Conservation (phyloP, 2,113 vertebrate genomes). For the Apistogramma diplotaenia region DNA sequence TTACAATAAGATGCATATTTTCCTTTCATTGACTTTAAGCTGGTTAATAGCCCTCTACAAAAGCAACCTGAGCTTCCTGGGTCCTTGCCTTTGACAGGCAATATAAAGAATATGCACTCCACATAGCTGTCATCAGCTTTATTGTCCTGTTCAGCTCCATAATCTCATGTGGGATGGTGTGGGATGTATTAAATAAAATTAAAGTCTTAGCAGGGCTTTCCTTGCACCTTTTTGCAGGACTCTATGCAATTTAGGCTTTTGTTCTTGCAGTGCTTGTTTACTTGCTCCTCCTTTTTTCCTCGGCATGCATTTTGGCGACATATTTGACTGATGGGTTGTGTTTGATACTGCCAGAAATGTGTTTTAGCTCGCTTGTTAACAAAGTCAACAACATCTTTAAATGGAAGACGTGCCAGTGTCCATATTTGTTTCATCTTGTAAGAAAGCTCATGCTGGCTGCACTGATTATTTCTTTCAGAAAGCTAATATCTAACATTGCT, state of each 20-base stretch:
- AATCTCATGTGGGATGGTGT: not conserved
- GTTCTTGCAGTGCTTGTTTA: not conserved
- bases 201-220: not conserved
- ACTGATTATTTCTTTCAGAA: not conserved
- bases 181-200: not conserved
- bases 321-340: not conserved
- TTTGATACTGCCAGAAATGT: not conserved
- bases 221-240: not conserved
- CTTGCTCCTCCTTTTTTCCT: not conserved
- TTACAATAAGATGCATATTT: no score
- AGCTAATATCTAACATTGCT: not conserved
- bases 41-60: no score
- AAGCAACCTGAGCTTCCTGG: no score
- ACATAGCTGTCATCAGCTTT: not conserved
- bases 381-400: not conserved
- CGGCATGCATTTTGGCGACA: not conserved
- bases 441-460: not conserved
- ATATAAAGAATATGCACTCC: no score
- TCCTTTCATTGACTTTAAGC: no score
- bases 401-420: not conserved
- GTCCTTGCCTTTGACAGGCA: no score
- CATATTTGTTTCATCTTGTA: not conserved
- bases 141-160: no score
- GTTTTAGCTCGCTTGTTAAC: not conserved
- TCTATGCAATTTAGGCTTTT: not conserved